These are phyloP conservation scores for Fragum whitleyi DNA, from an alignment of 2,888 invertebrate genomes.

Conservation along the genomic window DNA sequence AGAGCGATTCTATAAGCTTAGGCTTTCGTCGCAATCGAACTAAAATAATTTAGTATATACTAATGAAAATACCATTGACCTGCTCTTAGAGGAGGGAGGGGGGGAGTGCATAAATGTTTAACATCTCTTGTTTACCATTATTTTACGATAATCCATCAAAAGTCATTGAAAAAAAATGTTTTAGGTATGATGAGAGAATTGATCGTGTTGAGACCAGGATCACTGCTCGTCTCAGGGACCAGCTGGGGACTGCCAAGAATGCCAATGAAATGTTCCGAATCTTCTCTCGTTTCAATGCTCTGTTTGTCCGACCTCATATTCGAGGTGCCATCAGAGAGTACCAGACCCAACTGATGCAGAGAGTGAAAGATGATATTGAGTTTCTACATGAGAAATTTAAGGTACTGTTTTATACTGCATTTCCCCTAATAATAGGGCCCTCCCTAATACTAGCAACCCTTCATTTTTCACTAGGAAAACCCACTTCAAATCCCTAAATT, in stretches of 20 bases:
- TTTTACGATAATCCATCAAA: no score
- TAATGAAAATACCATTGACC: no score
- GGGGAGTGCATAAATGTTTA: no score
- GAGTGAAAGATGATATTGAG: constrained; percentile 99
- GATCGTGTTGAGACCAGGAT: constrained; percentile 99
- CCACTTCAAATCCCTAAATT: no score
- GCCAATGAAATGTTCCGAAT: constrained; percentile 99
- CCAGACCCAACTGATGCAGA: constrained; percentile 99
- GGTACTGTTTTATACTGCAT: constrained; percentile 87
- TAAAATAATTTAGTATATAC: no score
- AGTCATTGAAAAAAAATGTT: not conserved
- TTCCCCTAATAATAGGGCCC: no score
- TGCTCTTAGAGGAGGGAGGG: no score
- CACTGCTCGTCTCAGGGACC: constrained; percentile 98
- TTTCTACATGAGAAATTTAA: constrained; percentile 99
- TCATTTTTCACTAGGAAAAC: no score
- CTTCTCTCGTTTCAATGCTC: constrained; percentile 97
- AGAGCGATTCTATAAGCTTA: no score
- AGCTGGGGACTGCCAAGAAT: constrained; percentile 98
- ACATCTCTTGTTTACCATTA: no score
- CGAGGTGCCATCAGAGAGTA: constrained; percentile 99
- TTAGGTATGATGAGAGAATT: constrained; percentile 96
- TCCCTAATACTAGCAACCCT: no score
- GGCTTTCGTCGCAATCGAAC: no score
- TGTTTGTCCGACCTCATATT: constrained; percentile 99